phyloP scores from a whole-genome alignment of 2,113 vertebrate species.

The Strix uralensis region DNA sequence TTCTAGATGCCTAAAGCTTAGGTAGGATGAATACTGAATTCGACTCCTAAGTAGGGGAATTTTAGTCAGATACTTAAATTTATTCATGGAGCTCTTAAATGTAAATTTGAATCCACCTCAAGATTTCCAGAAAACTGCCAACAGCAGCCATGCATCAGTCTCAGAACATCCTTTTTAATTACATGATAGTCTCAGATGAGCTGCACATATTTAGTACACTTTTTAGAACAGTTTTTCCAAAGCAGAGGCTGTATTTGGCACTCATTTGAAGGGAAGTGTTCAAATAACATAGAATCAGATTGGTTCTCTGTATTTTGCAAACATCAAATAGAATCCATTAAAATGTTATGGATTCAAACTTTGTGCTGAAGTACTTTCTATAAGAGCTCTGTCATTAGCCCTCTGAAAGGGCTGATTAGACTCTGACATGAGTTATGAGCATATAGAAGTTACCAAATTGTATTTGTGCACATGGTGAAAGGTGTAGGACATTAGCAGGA shows the following conservation, averaged over 20 bases:
- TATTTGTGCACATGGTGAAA: neutral
- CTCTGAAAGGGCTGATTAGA: neutral
- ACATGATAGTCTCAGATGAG: neutral
- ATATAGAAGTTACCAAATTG: neutral
- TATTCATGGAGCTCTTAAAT: neutral
- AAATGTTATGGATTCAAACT: neutral
- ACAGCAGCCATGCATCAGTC: neutral
- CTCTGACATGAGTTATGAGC: neutral
- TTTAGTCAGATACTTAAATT: neutral
- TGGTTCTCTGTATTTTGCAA: neutral
- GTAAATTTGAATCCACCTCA: neutral
- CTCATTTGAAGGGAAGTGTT: neutral
- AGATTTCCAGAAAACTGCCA: neutral
- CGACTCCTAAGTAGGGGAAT: neutral
- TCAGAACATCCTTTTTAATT: neutral
- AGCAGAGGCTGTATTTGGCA: neutral
- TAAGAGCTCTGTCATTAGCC: neutral
- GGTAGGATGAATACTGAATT: neutral
- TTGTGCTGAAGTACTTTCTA: neutral
- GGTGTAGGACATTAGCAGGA: neutral
- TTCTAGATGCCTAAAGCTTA: neutral
- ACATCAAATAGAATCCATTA: conserved; percentile 30
- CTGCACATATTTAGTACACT: neutral
- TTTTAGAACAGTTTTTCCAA: neutral
- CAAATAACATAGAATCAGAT: neutral